Evolutionary conservation across 1,140 invertebrate genomes (phyloP), one percentile per base, ranked within the genome.

Genomic region (Brachystomella parvula): DNA sequence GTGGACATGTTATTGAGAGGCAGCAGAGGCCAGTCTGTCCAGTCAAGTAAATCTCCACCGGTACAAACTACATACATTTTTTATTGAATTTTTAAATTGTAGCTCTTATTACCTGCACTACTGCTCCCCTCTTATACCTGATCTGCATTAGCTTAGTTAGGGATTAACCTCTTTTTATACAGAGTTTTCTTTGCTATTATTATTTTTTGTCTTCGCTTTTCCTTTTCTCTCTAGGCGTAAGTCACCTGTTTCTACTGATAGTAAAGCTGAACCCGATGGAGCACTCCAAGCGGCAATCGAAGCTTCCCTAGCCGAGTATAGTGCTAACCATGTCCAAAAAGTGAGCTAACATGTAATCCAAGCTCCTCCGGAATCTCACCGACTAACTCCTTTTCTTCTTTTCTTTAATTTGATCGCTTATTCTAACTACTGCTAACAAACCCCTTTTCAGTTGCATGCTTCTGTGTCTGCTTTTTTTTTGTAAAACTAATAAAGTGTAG

Each of bases 1-100:
- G 58, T 65, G 60, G 67, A 69, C 33, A 58, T 63, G 47, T 26
- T 69, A 29, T 31, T 69, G 57, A 61, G 62, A 26, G 57, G 47
- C 26, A 62, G 64, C 56, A 49, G 32, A 39, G 47, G 24, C 58
- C n/a, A 1, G 3, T 3, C 64, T 3, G 21, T 17, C 3, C 47
- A 28, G 28, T 32, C 63, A 19, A 63, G 24, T 61, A 57, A 56
- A 63, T 9, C 44, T n/a, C 31, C 68, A 58, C 63, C 68, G 68
- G 68, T 70, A 70, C 47, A 32, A 2, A 44, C 26, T 9, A 57
- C 30, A 29, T 44, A 21, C n/a, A 33, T 56, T 65, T 47, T 35
- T 63, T 59, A 30, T 53, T 32, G 35, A 63, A 31, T 66, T 70
- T 65, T 47, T 68, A 39, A 12, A n/a, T n/a, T 44, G 9, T 12